Evolutionary conservation across 2,888 invertebrate genomes (phyloP).

Genomic region (Drosophila parthenogenetica): DNA sequence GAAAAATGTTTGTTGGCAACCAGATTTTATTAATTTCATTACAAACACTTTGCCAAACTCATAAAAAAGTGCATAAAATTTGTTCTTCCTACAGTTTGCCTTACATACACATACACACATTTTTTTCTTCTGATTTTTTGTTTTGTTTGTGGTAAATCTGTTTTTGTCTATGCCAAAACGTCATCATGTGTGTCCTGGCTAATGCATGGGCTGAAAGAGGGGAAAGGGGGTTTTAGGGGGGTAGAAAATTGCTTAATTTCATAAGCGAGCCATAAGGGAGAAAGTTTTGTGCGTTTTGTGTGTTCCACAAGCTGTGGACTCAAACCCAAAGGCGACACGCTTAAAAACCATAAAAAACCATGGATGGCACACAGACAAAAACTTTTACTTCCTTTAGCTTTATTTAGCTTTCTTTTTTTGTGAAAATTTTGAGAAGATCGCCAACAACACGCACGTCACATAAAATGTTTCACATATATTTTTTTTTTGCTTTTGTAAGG

Average conservation of each 20-base stretch:
- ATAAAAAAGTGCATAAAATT: constrained; percentile 74
- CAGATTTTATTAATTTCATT: constrained; percentile 73
- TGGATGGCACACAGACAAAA: constrained; percentile 47
- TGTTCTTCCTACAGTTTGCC: constrained; percentile 27
- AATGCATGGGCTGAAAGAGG: not conserved
- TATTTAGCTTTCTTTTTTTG: constrained; percentile 2
- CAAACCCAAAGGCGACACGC: constrained; percentile 56
- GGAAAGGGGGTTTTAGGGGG: not conserved
- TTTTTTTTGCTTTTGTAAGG: constrained; percentile 3
- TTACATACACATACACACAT: not conserved
- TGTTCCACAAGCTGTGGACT: constrained; percentile 57
- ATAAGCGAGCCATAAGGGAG: constrained; percentile 75
- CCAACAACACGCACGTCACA: constrained; percentile 46
- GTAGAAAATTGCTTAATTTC: constrained; percentile 73
- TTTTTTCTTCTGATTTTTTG: constrained; percentile 19
- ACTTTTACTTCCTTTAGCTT: constrained; percentile 46
- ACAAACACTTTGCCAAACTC: constrained; percentile 68
- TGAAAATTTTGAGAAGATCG: constrained; percentile 39
- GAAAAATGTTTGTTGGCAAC: constrained; percentile 29
- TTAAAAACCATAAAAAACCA: constrained; percentile 74
- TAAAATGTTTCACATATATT: constrained; percentile 36
- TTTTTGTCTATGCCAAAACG: constrained; percentile 62
- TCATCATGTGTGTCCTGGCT: constrained; percentile 55
- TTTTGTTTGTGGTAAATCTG: constrained; percentile 56
- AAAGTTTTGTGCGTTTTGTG: constrained; percentile 54